Percentiles rank a stretch among this genome's conserved stretches.
Evolutionary conservation across 2,888 invertebrate genomes (phyloP).

Genomic region (Corythucha ciliata): DNA sequence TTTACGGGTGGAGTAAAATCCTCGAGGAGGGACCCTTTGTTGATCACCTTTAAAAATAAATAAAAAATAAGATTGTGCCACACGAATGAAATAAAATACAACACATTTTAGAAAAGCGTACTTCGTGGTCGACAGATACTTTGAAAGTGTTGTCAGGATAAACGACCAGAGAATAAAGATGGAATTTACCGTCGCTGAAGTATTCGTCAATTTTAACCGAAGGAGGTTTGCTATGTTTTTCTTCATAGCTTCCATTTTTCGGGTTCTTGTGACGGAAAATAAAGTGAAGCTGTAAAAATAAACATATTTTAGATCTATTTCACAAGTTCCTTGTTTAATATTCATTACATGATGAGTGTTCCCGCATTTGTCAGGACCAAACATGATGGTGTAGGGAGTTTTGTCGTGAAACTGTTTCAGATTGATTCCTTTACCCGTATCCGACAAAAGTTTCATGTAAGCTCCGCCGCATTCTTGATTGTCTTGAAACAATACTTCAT

Average conservation of each 20-base stretch:
- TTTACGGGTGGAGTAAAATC: constrained; percentile 91
- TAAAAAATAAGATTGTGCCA: neutral
- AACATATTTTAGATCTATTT: constrained; percentile 13
- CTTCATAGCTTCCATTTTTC: constrained; percentile 75
- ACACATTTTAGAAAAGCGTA: constrained; percentile 25
- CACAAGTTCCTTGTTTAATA: neutral
- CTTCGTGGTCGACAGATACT: constrained; percentile 71
- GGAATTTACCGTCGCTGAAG: constrained; percentile 87
- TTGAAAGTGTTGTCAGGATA: constrained; percentile 71
- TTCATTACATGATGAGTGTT: constrained; percentile 73
- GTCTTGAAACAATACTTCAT: constrained; percentile 86
- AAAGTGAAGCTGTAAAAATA: constrained; percentile 52
- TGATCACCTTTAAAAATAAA: constrained; percentile 48
- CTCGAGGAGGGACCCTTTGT: constrained; percentile 75
- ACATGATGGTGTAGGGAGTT: constrained; percentile 98
- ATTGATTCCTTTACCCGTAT: constrained; percentile 49
- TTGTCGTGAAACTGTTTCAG: constrained; percentile 84
- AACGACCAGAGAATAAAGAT: constrained; percentile 71
- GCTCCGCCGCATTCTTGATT: constrained; percentile 99
- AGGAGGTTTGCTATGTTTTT: constrained; percentile 93
- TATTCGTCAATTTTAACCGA: constrained; percentile 71
- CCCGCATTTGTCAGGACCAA: constrained; percentile 99
- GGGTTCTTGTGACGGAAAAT: constrained; percentile 96
- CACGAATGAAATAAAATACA: neutral
- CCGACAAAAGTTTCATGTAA: constrained; percentile 84